A percentile compares a stretch with the other conserved stretches of the same genome.
Evolutionary conservation across 2,113 vertebrate genomes (phyloP).

Genomic region (Sus scrofa): DNA sequence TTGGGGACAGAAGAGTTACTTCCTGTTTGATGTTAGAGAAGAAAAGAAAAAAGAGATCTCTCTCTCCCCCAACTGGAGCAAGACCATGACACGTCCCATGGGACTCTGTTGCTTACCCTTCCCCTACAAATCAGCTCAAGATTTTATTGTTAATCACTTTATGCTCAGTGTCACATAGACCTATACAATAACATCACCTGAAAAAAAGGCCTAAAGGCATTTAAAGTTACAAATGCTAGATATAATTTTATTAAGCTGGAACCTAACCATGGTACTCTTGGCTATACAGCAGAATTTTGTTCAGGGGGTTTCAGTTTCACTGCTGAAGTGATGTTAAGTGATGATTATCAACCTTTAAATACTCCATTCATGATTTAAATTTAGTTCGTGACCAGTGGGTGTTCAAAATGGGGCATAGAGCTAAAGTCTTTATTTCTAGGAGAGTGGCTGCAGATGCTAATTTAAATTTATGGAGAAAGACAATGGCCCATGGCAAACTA

Average conservation of each 20-base stretch:
- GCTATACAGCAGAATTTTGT: neutral
- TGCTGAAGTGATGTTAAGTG: neutral
- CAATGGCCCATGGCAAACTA: neutral
- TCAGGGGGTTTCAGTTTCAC: conserved; percentile 54
- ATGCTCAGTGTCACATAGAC: neutral
- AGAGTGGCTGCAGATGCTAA: conserved; percentile 56
- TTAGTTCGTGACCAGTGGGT: conserved; percentile 44
- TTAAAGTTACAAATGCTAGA: neutral
- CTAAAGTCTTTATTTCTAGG: conserved; percentile 11
- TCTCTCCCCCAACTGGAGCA: neutral
- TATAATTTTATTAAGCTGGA: conserved; percentile 8
- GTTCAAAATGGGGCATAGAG: conserved; percentile 35
- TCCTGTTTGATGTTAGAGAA: neutral
- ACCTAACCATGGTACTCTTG: neutral
- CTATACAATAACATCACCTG: neutral
- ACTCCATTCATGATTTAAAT: conserved; percentile 43
- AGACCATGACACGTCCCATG: neutral
- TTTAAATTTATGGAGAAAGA: conserved; percentile 49
- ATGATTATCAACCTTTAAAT: conserved; percentile 41
- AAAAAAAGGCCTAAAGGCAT: neutral
- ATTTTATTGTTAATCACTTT: neutral
- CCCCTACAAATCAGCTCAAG: neutral
- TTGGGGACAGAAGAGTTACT: neutral
- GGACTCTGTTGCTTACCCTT: neutral
- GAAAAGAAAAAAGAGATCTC: neutral